phyloP scores from a whole-genome alignment of 1,140 invertebrate genomes.

The Platyura marginata region DNA sequence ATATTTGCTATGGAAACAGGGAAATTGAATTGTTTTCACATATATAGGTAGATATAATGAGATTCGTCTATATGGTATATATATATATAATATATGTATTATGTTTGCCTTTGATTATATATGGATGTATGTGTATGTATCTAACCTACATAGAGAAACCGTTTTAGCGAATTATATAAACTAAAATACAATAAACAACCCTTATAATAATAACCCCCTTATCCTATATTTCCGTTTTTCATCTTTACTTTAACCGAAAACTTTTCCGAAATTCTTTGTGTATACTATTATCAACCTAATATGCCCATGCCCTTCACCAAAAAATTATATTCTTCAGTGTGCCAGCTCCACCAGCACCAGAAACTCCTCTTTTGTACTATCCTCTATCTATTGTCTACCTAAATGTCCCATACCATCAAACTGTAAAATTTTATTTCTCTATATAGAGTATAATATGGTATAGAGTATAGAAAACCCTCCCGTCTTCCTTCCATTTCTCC shows the following conservation, averaged over 20 bases:
- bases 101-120: no score
- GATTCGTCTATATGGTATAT: no score
- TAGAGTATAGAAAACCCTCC: background rate
- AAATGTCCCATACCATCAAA: background rate
- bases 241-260: no score
- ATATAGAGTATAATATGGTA: background rate
- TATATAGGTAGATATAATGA: no score
- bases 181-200: no score
- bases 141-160: no score
- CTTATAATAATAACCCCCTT: no score
- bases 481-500: background rate
- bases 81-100: no score
- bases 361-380: background rate
- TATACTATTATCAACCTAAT: background rate
- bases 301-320: background rate
- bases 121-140: no score
- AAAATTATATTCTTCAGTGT: background rate
- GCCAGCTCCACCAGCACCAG: no score
- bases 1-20: constrained; percentile 2
- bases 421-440: background rate
- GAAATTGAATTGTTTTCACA: constrained; percentile 2
- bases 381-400: background rate
- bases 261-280: background rate
- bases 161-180: no score
- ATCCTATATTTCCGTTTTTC: background rate